phyloP scores from a whole-genome alignment of 2,113 vertebrate species.

The Burhinus bistriatus region DNA sequence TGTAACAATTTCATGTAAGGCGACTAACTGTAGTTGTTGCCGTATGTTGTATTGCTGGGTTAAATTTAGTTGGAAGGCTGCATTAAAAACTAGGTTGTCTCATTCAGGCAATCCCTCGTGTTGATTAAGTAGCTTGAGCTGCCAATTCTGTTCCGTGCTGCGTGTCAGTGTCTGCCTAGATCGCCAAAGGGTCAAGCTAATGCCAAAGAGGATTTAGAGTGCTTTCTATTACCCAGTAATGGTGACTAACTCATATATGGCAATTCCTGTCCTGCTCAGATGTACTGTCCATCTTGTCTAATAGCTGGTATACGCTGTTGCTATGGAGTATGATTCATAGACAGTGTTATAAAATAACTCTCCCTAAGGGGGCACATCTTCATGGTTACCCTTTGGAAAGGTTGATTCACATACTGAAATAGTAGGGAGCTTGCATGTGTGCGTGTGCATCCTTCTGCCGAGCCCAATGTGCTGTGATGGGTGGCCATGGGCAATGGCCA shows the following conservation, averaged over 20 bases:
- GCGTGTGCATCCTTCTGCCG: background rate
- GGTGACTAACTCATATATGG: background rate
- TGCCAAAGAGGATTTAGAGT: background rate
- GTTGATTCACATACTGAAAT: background rate
- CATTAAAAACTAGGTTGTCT: background rate
- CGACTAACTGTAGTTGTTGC: fast-evolving
- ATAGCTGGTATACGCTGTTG: background rate
- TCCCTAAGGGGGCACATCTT: background rate
- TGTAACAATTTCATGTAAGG: background rate
- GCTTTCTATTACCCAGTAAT: background rate
- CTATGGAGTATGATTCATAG: background rate
- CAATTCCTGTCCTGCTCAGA: background rate
- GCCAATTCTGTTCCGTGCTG: background rate
- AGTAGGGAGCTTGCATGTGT: background rate
- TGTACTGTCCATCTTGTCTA: background rate
- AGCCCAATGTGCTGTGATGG: background rate
- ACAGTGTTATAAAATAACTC: background rate
- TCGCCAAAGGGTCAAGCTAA: background rate
- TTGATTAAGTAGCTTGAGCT: background rate
- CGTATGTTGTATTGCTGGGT: background rate
- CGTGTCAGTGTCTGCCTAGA: background rate
- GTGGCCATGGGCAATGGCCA: background rate
- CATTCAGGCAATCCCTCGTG: background rate
- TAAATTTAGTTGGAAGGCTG: background rate
- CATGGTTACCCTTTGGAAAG: background rate